phyloP scores from a whole-genome alignment of 2,888 invertebrate genomes.

The Pogonocherus hispidulus region DNA sequence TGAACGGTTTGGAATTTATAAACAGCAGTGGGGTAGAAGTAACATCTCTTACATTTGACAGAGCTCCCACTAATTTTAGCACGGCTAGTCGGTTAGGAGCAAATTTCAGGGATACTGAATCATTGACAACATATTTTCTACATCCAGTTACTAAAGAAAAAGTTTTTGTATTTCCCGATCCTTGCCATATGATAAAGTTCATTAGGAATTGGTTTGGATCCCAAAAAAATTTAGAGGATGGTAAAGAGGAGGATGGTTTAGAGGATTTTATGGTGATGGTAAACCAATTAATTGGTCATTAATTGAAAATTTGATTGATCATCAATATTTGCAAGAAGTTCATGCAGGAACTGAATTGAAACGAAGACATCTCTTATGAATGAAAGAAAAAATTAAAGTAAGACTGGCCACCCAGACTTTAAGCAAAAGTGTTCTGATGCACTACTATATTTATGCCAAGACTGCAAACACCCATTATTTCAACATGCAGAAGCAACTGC shows the following conservation, averaged over 20 bases:
- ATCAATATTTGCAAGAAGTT: slow-evolving; percentile 34
- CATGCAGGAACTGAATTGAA: slow-evolving; percentile 43
- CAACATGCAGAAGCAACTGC: slow-evolving; percentile 6
- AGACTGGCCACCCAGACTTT: slow-evolving; percentile 48
- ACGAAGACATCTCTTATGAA: slow-evolving; percentile 20
- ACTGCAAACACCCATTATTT: slow-evolving; percentile 6
- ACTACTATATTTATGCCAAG: slow-evolving; percentile 10
- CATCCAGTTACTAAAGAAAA: slow-evolving; percentile 45
- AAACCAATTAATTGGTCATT: slow-evolving; percentile 44
- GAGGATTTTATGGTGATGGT: no score
- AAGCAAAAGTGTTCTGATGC: slow-evolving; percentile 34
- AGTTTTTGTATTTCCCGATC: slow-evolving; percentile 48
- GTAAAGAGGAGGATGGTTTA: no score
- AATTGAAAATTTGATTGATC: background rate
- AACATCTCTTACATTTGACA: slow-evolving; percentile 53
- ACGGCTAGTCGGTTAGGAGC: slow-evolving; percentile 44
- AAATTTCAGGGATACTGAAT: slow-evolving; percentile 28
- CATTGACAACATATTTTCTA: slow-evolving; percentile 44
- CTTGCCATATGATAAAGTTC: slow-evolving; percentile 54
- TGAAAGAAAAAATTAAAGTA: slow-evolving; percentile 51
- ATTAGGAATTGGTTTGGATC: slow-evolving; percentile 47
- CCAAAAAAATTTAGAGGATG: slow-evolving; percentile 34
- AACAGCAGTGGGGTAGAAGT: slow-evolving; percentile 45
- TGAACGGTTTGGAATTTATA: slow-evolving; percentile 41
- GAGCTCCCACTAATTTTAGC: slow-evolving; percentile 47